These are phyloP conservation scores for Tachystola acroxantha DNA, from an alignment of 2,888 invertebrate genomes.

Conservation along the genomic window DNA sequence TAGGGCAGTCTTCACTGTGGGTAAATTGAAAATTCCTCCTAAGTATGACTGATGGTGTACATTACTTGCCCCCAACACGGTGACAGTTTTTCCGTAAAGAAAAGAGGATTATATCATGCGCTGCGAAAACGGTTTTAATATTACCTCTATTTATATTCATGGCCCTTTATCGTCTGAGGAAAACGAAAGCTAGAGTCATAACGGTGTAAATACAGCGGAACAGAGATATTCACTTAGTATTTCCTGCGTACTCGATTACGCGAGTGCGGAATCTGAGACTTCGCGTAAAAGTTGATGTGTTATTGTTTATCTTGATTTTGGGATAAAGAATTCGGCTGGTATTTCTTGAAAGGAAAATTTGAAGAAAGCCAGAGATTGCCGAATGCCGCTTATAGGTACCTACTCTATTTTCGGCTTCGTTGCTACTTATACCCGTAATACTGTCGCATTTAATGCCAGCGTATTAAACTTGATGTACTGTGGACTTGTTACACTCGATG, in stretches of 20 bases:
- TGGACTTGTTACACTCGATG: too few relatives aligned
- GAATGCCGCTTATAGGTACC: too few relatives aligned
- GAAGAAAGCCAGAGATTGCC: too few relatives aligned
- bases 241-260: conserved; percentile 39
- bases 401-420: too few relatives aligned
- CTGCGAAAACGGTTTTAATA: conserved; percentile 63
- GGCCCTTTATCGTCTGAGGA: conserved; percentile 46
- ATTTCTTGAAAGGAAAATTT: too few relatives aligned
- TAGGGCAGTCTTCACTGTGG: conserved; percentile 50
- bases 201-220: conserved; percentile 50
- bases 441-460: too few relatives aligned
- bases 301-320: too few relatives aligned
- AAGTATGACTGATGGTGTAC: conserved; percentile 74
- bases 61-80: conserved; percentile 63
- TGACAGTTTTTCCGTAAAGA: conserved; percentile 63
- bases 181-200: conserved; percentile 54
- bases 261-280: conserved; percentile 12
- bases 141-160: conserved; percentile 73
- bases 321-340: too few relatives aligned
- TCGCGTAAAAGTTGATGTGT: too few relatives aligned
- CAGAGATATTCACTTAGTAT: conserved; percentile 63
- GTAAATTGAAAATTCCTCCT: conserved; percentile 75
- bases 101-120: conserved; percentile 68
- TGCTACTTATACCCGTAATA: too few relatives aligned
- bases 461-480: too few relatives aligned